Evolutionary conservation across 2,113 vertebrate species (phyloP).

Genomic region (Actenoides lindsayi): DNA sequence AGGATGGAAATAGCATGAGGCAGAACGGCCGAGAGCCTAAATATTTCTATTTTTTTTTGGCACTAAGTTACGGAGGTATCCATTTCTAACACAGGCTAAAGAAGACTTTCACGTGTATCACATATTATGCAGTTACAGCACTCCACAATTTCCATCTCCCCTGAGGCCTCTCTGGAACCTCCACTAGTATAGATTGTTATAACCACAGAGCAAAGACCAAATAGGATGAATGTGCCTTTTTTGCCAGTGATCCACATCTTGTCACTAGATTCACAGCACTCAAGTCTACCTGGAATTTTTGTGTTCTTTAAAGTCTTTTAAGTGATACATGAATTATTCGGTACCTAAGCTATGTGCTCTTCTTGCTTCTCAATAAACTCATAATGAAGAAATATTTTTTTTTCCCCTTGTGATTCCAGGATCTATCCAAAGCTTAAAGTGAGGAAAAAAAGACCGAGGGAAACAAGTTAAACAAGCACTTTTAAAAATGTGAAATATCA

Average conservation of each 20-base stretch:
- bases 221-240: background rate
- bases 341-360: background rate
- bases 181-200: background rate
- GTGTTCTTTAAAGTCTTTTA: background rate
- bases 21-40: slow-evolving; percentile 1
- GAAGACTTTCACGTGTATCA: background rate
- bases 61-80: background rate
- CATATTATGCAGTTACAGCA: background rate
- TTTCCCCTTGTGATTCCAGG: background rate
- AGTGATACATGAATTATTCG: background rate
- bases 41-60: background rate
- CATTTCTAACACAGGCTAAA: background rate
- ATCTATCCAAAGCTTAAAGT: background rate
- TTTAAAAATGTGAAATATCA: background rate
- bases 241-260: background rate
- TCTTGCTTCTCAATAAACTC: slow-evolving; percentile 51
- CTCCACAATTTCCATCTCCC: background rate
- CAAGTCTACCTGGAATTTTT: background rate
- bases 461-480: background rate
- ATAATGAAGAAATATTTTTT: background rate
- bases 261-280: background rate
- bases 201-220: background rate
- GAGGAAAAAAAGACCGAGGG: background rate
- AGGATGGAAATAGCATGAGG: background rate
- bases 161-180: background rate